A percentile compares a stretch with the other conserved stretches of the same genome.
phyloP scores from a whole-genome alignment of 2,888 invertebrate genomes.

The Auanema freiburgensis region DNA sequence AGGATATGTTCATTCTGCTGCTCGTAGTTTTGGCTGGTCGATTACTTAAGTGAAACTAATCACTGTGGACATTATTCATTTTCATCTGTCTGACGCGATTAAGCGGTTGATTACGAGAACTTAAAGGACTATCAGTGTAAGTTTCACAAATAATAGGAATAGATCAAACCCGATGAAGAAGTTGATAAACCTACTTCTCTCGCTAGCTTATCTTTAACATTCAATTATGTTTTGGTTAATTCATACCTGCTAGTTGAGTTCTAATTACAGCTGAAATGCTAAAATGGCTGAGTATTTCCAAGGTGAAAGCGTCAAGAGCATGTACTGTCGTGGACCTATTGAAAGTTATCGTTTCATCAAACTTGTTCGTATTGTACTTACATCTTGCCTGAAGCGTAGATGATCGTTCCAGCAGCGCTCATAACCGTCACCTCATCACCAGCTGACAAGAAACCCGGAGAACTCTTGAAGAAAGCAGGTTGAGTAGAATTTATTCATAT shows the following conservation, averaged over 20 bases:
- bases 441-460: conserved; percentile 29
- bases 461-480: conserved; percentile 20
- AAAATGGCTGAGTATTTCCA: conserved; percentile 45
- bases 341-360: conserved; percentile 4
- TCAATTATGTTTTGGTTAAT: neutral
- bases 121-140: no score
- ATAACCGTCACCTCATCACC: conserved; percentile 36
- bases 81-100: no score
- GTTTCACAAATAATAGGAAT: no score
- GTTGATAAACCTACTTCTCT: no score
- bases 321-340: conserved; percentile 42
- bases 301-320: conserved; percentile 46
- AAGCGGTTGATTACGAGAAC: no score
- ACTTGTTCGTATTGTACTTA: conserved; percentile 4
- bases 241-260: conserved; percentile 33
- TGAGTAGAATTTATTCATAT: neutral
- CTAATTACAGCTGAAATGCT: conserved; percentile 40
- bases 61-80: no score
- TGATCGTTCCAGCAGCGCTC: conserved; percentile 34
- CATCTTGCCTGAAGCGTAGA: conserved; percentile 34
- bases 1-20: no score
- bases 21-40: no score
- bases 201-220: no score
- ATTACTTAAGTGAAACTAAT: no score
- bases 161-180: no score